phyloP scores from a whole-genome alignment of 2,797 vertebrate genomes.

The Pagetopsis macropterus region DNA sequence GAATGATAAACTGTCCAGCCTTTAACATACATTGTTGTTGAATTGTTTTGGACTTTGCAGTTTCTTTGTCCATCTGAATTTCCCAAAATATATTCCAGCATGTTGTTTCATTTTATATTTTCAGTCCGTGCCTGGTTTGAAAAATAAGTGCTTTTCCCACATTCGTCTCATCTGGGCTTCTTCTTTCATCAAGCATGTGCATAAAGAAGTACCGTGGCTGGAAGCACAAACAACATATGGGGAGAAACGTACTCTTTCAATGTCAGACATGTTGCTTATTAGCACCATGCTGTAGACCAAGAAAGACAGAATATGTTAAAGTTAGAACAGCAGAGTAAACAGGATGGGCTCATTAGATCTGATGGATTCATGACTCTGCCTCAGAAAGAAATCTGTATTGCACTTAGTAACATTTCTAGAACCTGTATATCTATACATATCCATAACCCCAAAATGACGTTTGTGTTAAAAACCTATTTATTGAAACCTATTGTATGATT shows the following conservation, averaged over 20 bases:
- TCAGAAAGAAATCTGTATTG: neutral
- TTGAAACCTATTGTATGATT: neutral
- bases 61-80: constrained; percentile 1
- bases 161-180: constrained; percentile 11
- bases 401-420: neutral
- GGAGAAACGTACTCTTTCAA: constrained; percentile 14
- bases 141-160: neutral
- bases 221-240: constrained; percentile 11
- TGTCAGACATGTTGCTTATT: constrained; percentile 31
- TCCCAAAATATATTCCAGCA: too few species aligned
- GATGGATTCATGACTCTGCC: constrained; percentile 20
- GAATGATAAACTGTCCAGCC: constrained; percentile 21
- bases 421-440: neutral
- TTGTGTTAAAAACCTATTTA: neutral
- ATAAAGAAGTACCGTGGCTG: constrained; percentile 13
- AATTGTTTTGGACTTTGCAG: neutral
- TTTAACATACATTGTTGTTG: constrained; percentile 16
- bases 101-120: neutral
- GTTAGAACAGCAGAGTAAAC: constrained; percentile 21
- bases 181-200: constrained; percentile 32
- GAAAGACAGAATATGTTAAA: constrained; percentile 42
- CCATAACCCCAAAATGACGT: neutral
- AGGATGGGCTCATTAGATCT: constrained; percentile 12
- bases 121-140: too few species aligned
- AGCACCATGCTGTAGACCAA: constrained; percentile 11